These are phyloP conservation scores for Lophius piscatorius DNA, from an alignment of 2,113 vertebrate genomes.

Conservation along the genomic window DNA sequence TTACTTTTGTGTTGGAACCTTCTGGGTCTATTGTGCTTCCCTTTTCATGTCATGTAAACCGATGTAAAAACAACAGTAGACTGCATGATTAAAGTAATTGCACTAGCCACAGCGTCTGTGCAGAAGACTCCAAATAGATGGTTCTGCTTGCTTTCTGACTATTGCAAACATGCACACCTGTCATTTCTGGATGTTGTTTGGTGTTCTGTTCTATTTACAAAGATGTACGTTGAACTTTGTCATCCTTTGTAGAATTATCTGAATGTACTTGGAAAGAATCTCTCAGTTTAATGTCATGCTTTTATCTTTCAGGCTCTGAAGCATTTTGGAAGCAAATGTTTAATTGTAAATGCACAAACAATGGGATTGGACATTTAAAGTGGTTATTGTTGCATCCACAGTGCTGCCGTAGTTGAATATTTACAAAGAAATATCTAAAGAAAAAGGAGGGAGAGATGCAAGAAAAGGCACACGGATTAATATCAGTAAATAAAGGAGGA, in stretches of 20 bases:
- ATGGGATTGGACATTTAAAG: conserved; percentile 18
- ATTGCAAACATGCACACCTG: conserved; percentile 58
- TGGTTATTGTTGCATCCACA: conserved; percentile 17
- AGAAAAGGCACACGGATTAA: background rate
- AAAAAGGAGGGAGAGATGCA: conserved; percentile 9
- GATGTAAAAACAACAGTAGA: conserved; percentile 69
- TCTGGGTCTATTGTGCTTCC: conserved; percentile 75
- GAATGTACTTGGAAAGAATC: conserved; percentile 59
- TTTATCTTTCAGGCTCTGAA: conserved; percentile 16
- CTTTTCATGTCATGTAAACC: conserved; percentile 72
- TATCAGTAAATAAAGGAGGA: background rate
- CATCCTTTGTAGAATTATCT: conserved; percentile 24
- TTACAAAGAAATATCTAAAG: background rate
- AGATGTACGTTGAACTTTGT: conserved; percentile 46
- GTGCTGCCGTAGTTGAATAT: background rate
- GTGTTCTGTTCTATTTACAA: conserved; percentile 57
- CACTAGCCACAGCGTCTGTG: conserved; percentile 72
- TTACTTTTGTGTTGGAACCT: conserved; percentile 68
- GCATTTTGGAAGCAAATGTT: conserved; percentile 24
- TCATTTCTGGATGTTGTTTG: conserved; percentile 65
- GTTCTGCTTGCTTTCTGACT: conserved; percentile 72
- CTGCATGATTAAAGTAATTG: conserved; percentile 77
- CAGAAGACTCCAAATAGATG: conserved; percentile 66
- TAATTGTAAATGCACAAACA: conserved; percentile 11
- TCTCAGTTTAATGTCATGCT: conserved; percentile 40